Percentiles rank a stretch among this genome's conserved stretches.
Evolutionary conservation across 1,140 invertebrate genomes (phyloP).

Genomic region (Drusus annulatus): DNA sequence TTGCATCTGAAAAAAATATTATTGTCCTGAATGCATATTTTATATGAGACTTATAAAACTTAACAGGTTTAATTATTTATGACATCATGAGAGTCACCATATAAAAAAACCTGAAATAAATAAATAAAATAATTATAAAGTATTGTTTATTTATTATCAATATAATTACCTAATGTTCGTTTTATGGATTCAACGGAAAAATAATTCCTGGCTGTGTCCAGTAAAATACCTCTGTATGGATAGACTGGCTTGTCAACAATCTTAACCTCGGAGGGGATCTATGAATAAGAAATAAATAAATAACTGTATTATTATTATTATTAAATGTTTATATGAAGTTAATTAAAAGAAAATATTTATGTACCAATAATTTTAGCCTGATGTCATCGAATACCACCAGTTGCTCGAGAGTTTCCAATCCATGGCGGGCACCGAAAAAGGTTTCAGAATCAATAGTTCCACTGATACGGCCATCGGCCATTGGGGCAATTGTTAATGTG

Average conservation of each 20-base stretch:
- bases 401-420: constrained; percentile 84
- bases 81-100: too few relatives aligned
- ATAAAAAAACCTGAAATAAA: too few relatives aligned
- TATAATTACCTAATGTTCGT: constrained; percentile 74
- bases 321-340: too few relatives aligned
- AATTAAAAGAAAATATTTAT: neutral
- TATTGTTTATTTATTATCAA: too few relatives aligned
- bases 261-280: constrained; percentile 74
- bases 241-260: constrained; percentile 82
- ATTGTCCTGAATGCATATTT: neutral
- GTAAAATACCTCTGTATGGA: constrained; percentile 81
- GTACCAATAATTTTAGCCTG: constrained; percentile 70
- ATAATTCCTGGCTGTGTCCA: constrained; percentile 87
- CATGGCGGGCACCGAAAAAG: constrained; percentile 84
- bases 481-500: constrained; percentile 69
- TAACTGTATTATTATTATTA: too few relatives aligned
- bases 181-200: constrained; percentile 79
- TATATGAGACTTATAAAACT: neutral
- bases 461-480: constrained; percentile 69
- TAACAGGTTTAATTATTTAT: neutral
- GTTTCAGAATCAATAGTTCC: constrained; percentile 75
- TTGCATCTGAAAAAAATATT: constrained; percentile 73
- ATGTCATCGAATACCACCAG: constrained; percentile 82
- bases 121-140: too few relatives aligned
- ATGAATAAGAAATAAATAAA: constrained; percentile 41